Percentiles rank a stretch among this genome's conserved stretches.
These are phyloP conservation scores for Tupiocoris notatus DNA, from an alignment of 2,888 invertebrate species.

Conservation along the genomic window DNA sequence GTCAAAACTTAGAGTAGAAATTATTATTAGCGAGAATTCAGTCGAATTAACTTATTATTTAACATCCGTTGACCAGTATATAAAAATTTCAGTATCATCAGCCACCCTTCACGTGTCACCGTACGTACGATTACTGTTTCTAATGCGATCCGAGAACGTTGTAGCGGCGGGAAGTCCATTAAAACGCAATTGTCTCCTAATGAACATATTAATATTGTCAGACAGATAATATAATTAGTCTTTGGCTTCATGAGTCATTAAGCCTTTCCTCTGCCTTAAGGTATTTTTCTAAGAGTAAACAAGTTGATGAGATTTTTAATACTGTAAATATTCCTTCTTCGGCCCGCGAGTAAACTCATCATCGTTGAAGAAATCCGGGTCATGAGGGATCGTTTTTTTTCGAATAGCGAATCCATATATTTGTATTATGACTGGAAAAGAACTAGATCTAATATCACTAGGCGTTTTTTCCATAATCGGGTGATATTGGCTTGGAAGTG, in stretches of 20 bases:
- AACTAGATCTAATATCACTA: too few relatives aligned
- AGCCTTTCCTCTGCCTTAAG: constrained; percentile 9
- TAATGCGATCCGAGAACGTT: background rate
- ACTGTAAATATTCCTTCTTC: constrained; percentile 19
- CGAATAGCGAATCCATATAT: background rate
- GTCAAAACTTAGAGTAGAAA: too few relatives aligned
- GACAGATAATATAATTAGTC: constrained; percentile 41
- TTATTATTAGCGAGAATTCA: too few relatives aligned
- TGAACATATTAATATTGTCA: constrained; percentile 41
- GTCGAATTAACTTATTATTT: too few relatives aligned
- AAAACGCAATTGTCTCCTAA: constrained; percentile 36
- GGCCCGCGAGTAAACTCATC: background rate
- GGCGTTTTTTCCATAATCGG: too few relatives aligned
- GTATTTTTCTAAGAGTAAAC: constrained; percentile 34
- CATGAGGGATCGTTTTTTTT: background rate
- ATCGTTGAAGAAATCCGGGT: constrained; percentile 10
- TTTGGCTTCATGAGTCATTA: constrained; percentile 28
- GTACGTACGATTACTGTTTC: too few relatives aligned
- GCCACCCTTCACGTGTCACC: too few relatives aligned
- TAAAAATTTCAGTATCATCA: background rate
- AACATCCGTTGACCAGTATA: too few relatives aligned
- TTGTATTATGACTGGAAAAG: background rate
- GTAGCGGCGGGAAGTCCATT: constrained; percentile 19
- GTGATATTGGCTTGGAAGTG: too few relatives aligned
- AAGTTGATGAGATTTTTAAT: constrained; percentile 40